Base-by-base conservation (phyloP, 2,797 vertebrate species). In the Phoxinus dragarum region DNA sequence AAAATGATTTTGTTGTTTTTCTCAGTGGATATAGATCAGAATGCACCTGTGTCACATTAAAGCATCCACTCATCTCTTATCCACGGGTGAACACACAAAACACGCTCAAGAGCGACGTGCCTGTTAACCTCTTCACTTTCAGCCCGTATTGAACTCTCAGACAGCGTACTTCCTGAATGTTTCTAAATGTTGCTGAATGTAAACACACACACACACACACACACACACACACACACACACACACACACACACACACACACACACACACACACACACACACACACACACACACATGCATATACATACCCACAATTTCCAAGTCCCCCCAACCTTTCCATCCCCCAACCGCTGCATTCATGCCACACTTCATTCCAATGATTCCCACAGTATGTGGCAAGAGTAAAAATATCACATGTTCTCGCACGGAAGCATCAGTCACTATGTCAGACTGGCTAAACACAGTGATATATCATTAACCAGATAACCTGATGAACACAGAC, bases 321-420 rank as follows among this genome's bases (percentile, higher is more conserved):
- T 31, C 36, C 81, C 49, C 49, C 42, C 54, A 84, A 84, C 47
- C 74, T 42, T 66, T 85, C 56, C 68, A 80, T 85, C 54, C 77
- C 77, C 77, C 77, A 80, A 64, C 42, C 23, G 0, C 44, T 74
- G 77, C 44, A 85, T 80, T 84, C 69, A 85, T 52, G 61, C 69
- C 76, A 82, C 16, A 42, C 36, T 85, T 80, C 83, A 84, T 81
- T 75, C 61, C 64, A 81, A 68, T 66, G 74, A 84, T 69, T 89
- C 38, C 81, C 77, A 49, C 47, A 90, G 88, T 86, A 85, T 86
- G 73, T 27, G 16, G 52, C 56, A 61, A 34, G 91, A 86, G 82
- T 91, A 93, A 92, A 94, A 93, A 94, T 93, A 94, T 90, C 90
- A 88, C 81, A 49, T 68, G 84, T 66, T 82, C 87, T 92, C 89